These are phyloP conservation scores for Platalea minor DNA, from an alignment of 2,797 vertebrate species.

Conservation along the genomic window DNA sequence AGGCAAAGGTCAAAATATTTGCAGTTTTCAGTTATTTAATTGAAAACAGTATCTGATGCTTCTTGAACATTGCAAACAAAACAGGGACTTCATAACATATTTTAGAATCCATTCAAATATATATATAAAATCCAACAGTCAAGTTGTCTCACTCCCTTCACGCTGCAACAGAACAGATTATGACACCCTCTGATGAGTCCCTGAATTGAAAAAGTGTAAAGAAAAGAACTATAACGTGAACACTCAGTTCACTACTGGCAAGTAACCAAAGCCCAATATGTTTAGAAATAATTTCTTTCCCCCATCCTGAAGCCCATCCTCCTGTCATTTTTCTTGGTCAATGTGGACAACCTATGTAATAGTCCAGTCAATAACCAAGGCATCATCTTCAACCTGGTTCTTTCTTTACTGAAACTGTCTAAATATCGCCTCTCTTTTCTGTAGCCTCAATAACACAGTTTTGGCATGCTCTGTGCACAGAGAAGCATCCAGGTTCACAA, in stretches of 20 bases:
- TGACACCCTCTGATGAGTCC: neutral
- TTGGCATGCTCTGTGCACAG: neutral
- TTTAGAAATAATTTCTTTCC: neutral
- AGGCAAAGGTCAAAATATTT: neutral
- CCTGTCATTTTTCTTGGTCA: neutral
- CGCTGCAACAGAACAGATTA: neutral
- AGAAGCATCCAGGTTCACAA: neutral
- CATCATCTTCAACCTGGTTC: neutral
- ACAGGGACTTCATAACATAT: neutral
- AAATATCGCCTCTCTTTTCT: neutral
- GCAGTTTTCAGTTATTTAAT: neutral
- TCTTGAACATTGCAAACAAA: neutral
- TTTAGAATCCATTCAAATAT: neutral
- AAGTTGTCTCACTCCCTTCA: neutral
- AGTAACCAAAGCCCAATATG: neutral
- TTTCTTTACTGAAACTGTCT: neutral
- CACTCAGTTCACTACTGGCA: neutral
- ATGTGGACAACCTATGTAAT: neutral
- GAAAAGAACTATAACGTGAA: neutral
- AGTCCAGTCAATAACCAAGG: neutral
- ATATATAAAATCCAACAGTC: neutral
- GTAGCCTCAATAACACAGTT: neutral
- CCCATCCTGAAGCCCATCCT: neutral
- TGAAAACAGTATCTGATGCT: neutral
- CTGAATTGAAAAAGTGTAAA: neutral